phyloP scores from a whole-genome alignment of 2,888 invertebrate genomes.

The Fragum sueziense region DNA sequence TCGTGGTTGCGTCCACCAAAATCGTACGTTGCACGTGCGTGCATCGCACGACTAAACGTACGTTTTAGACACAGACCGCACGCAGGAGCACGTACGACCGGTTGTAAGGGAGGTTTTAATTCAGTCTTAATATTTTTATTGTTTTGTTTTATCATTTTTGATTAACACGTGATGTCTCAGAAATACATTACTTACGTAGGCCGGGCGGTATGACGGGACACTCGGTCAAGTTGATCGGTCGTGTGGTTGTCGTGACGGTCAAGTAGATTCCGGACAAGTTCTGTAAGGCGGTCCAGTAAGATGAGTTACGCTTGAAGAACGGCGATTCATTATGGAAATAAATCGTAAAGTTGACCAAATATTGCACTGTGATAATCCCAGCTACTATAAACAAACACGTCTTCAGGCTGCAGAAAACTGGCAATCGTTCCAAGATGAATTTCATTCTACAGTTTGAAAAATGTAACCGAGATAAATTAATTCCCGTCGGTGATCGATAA shows the following conservation, averaged over 20 bases:
- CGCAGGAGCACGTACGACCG: too few relatives aligned
- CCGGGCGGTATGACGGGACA: conserved; percentile 24
- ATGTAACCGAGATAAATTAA: too few relatives aligned
- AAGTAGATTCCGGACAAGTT: background rate
- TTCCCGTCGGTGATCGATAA: too few relatives aligned
- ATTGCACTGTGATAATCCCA: conserved; percentile 35
- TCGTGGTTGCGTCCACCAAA: too few relatives aligned
- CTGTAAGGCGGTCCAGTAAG: background rate
- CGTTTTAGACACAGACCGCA: too few relatives aligned
- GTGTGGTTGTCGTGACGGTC: background rate
- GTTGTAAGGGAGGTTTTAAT: too few relatives aligned
- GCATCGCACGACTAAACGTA: too few relatives aligned
- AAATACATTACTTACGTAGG: conserved; percentile 11
- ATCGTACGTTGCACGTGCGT: too few relatives aligned
- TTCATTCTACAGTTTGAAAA: background rate
- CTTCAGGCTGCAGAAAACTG: conserved; percentile 17
- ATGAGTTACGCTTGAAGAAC: background rate
- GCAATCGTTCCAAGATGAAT: conserved; percentile 11
- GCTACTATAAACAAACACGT: conserved; percentile 21
- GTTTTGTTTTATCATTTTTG: too few relatives aligned
- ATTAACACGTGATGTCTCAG: background rate
- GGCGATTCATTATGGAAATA: background rate
- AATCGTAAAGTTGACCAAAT: conserved; percentile 42
- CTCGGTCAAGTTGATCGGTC: background rate
- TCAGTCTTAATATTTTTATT: too few relatives aligned